phyloP scores from a whole-genome alignment of 2,113 vertebrate genomes.

The Andinoacara biseriatus region DNA sequence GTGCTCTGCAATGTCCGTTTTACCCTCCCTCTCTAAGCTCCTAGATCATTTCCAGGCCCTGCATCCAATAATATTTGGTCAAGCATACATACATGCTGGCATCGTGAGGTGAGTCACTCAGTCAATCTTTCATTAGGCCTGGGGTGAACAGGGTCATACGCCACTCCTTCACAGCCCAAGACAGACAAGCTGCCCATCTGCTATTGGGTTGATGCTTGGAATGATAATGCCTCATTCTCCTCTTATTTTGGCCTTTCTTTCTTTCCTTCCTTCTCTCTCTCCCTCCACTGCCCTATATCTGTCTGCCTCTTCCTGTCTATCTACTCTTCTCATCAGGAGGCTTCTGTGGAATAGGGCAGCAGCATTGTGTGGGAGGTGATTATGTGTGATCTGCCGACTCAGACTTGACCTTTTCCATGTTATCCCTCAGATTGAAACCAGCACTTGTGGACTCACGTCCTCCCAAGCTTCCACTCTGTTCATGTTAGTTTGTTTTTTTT shows the following conservation, averaged over 20 bases:
- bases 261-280: not conserved
- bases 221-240: conserved; percentile 77
- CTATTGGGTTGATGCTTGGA: conserved; percentile 81
- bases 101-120: conserved; percentile 64
- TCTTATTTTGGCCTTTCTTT: conserved; percentile 46
- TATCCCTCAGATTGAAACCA: conserved; percentile 70
- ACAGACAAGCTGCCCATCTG: conserved; percentile 86
- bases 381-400: conserved; percentile 83
- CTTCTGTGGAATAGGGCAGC: conserved; percentile 61
- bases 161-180: conserved; percentile 82
- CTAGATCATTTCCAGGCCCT: conserved; percentile 60
- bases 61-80: conserved; percentile 70
- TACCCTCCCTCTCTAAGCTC: conserved; percentile 31
- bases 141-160: conserved; percentile 85
- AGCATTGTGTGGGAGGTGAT: conserved; percentile 74
- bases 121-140: conserved; percentile 87
- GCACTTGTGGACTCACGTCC: conserved; percentile 49
- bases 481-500: not conserved
- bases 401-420: conserved; percentile 81
- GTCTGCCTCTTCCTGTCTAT: conserved; percentile 60
- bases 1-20: conserved; percentile 24
- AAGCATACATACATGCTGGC: conserved; percentile 68
- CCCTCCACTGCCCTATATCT: conserved; percentile 21
- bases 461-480: conserved; percentile 33
- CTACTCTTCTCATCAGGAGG: conserved; percentile 79